Evolutionary conservation across 2,113 vertebrate species (phyloP), one percentile per base, ranked within the genome.

Genomic region (Tupaia chinensis): DNA sequence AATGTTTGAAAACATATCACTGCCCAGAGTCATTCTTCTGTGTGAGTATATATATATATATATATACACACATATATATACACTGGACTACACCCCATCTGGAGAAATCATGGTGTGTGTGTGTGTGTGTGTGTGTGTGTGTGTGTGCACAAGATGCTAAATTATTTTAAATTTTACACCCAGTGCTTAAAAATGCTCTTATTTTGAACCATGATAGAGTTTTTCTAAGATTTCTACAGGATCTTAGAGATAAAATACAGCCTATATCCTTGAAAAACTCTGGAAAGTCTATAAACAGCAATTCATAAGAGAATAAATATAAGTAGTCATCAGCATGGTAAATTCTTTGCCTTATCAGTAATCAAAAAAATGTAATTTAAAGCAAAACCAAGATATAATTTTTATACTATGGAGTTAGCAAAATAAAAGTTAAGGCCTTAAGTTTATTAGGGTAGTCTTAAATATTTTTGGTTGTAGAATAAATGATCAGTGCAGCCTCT

Each of bases 1-100:
- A 83, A 82, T 91, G 93, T 89, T 93, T 88, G 23, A 89, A 95
- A 96, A 88, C 27, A 53, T 84, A 16, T 93, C 44, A 85, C 44
- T 81, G 69, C 3, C 10, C 53, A 56, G 13, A 93, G 56, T 77
- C 54, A 81, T 80, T 94, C 27, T 86, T 90, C 20, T 87, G n/a
- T 87, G 2, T 23, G 15, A 70, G 29, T 84, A 20, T 70, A 25
- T 70, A 65, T 84, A 79, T n/a, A n/a, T n/a, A n/a, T n/a, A n/a
- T n/a, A n/a, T n/a, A n/a, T n/a, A n/a, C n/a, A n/a, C n/a, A n/a
- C n/a, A n/a, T n/a, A n/a, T n/a, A n/a, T n/a, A n/a, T n/a, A n/a
- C 3, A 61, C 20, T 95, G 80, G 54, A 85, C 66, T 15, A 87
- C 61, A 92, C 5, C 79, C 54, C 92, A 54, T 65, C 60, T 83